Evolutionary conservation across 2,113 vertebrate genomes (phyloP).

Genomic region (Stigmatopora nigra): DNA sequence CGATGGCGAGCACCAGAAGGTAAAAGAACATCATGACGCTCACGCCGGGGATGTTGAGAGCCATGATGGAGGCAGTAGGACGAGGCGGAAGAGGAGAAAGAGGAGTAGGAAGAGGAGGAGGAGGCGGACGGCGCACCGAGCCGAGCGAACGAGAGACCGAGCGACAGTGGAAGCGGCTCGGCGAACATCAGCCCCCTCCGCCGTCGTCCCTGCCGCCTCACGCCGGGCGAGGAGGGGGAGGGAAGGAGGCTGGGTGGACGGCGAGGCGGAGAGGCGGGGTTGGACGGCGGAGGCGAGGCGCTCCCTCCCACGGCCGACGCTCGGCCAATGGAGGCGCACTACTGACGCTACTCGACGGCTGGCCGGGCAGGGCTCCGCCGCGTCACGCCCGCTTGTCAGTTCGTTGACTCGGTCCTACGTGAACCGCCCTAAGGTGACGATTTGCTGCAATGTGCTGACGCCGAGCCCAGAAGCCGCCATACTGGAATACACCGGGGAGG

Average conservation of each 20-base stretch:
- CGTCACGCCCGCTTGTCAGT: not conserved
- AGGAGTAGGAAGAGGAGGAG: not conserved
- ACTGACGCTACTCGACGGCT: not conserved
- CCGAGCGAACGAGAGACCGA: not conserved
- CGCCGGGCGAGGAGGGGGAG: not conserved
- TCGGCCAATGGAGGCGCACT: not conserved
- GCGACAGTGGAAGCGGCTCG: not conserved
- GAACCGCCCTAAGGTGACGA: conserved; percentile 1
- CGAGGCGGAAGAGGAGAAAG: not conserved
- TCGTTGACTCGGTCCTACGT: not conserved
- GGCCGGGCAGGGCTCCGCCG: not conserved
- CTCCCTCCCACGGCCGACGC: not conserved
- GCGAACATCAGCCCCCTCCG: not conserved
- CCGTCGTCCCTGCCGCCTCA: conserved; percentile 1
- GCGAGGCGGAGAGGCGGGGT: not conserved
- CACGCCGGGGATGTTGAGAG: conserved; percentile 46
- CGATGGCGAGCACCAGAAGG: conserved; percentile 47
- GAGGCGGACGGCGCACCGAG: not conserved
- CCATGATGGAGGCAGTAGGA: conserved; percentile 29
- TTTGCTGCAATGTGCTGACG: conserved; percentile 6
- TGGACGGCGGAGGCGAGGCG: not conserved
- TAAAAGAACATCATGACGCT: conserved; percentile 46
- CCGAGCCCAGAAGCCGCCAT: conserved; percentile 1
- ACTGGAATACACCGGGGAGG: not conserved
- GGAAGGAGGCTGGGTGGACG: not conserved